Evolutionary conservation across 2,888 invertebrate genomes (phyloP), one percentile per base, ranked within the genome.

Genomic region (Chromoteleia sp.): DNA sequence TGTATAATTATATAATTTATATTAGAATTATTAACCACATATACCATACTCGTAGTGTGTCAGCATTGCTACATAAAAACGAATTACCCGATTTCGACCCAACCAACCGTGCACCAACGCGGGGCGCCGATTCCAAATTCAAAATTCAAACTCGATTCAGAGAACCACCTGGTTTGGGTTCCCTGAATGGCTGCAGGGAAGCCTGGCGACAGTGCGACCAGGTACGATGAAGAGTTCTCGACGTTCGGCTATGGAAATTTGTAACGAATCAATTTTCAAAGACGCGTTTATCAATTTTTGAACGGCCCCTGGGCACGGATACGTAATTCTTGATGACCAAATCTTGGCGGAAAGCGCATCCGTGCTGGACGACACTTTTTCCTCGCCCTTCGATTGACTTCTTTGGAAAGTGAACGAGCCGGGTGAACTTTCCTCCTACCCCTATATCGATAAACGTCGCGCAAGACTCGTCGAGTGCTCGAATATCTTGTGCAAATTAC

Each of bases 161-260:
- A 89, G 92, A 92, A 91, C 92, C 93, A 91, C 92, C 92, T 91
- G 91, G 84, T 84, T 86, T 92, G 93, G 92, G 92, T 93, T 92
- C 90, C 92, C 93, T 94, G 94, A 94, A 94, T 94, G 94, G 94
- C 94, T 94, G 94, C 94, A 93, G 93, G 91, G 92, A 93, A 93
- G 92, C 93, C 92, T 88, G 81, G 90, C 91, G 85, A 74, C 59
- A 63, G 81, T 63, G 87, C 92, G 89, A 88, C 89, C 91, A 91
- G 92, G 93, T 84, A 7, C 54, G 12, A 90, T 91, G 89, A 91
- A 91, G 88, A 63, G 88, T 87, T 88, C 88, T 86, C 85, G 58
- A 5, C 17, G 45, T 71, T 78, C 15, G 65, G 30, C 19, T 63
- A 36, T 4, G 59, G 74, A 5, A 0, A 59, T 19, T 45, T 15